phyloP scores from a whole-genome alignment of 1,140 invertebrate species.

The Drosophila suzukii region DNA sequence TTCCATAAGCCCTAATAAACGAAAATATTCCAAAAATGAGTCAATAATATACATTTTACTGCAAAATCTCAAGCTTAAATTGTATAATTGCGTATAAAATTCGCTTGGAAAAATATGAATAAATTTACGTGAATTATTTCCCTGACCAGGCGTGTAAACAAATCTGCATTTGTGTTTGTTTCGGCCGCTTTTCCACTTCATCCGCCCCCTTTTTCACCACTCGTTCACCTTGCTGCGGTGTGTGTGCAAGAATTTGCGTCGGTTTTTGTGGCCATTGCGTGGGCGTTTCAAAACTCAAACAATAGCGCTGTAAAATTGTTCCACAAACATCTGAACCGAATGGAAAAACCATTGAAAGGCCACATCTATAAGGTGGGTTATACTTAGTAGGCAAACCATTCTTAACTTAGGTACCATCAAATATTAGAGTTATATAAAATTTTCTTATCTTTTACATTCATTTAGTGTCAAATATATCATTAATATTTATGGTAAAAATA shows the following conservation, averaged over 20 bases:
- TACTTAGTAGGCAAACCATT: no score
- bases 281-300: conserved; percentile 50
- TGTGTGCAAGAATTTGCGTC: conserved; percentile 49
- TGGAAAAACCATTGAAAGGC: neutral
- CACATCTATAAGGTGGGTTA: no score
- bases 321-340: conserved; percentile 15
- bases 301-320: conserved; percentile 45
- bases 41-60: conserved; percentile 29
- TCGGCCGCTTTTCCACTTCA: neutral
- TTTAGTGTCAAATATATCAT: no score
- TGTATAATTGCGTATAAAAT: conserved; percentile 28
- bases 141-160: conserved; percentile 39
- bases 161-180: conserved; percentile 38
- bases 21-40: conserved; percentile 13
- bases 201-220: neutral
- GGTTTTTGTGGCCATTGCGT: conserved; percentile 49
- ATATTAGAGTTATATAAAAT: no score
- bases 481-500: no score
- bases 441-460: no score
- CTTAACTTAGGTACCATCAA: no score
- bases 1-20: conserved; percentile 11
- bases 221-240: conserved; percentile 3
- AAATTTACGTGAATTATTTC: conserved; percentile 39
- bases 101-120: conserved; percentile 21
- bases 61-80: conserved; percentile 21